Evolutionary conservation across 2,797 vertebrate genomes (phyloP), one percentile per base, ranked within the genome.

Genomic region (Hephaestus fuliginosus): DNA sequence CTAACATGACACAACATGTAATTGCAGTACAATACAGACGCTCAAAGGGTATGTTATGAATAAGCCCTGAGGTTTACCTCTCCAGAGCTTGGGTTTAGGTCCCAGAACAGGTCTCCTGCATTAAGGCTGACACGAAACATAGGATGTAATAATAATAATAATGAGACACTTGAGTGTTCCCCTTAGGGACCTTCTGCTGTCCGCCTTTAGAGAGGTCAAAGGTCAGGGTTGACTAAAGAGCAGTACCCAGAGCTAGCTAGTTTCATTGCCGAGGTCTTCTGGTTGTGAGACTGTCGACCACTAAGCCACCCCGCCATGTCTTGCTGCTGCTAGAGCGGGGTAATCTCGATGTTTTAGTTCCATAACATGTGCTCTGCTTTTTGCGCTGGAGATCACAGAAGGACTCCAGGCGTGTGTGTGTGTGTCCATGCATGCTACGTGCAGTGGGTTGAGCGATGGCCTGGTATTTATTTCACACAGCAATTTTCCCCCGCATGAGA

Each of bases 391-490:
- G 81, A 88, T 88, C 85, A 81, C 73, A 84, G 57, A 72, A 82
- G 44, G 46, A 70, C 73, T 86, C 22, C n/a, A 63, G 48, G 68
- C 9, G 0, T 63, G 57, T 58, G 78, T 65, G 62, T 44, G 28
- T 33, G 30, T 33, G 30, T 33, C 30, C 30, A 33, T 5, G 30
- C 30, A 33, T 33, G 30, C 30, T 33, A 33, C 39, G 48, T 18
- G 53, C 20, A 52, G 74, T 33, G 25, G 49, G 25, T 74, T 88
- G 90, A 93, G 83, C 64, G 62, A 93, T 93, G 81, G 76, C 88
- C 83, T 84, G 78, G 85, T 90, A 92, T 94, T 93, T 93, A 92
- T 94, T 94, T 92, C 89, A 86, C 86, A 79, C 89, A 85, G 91
- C 91, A 92, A 93, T 92, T 87, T 88, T 78, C 88, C 84, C 78